Evolutionary conservation across 2,113 vertebrate genomes (phyloP).

Genomic region (Triplophysa tibetana): DNA sequence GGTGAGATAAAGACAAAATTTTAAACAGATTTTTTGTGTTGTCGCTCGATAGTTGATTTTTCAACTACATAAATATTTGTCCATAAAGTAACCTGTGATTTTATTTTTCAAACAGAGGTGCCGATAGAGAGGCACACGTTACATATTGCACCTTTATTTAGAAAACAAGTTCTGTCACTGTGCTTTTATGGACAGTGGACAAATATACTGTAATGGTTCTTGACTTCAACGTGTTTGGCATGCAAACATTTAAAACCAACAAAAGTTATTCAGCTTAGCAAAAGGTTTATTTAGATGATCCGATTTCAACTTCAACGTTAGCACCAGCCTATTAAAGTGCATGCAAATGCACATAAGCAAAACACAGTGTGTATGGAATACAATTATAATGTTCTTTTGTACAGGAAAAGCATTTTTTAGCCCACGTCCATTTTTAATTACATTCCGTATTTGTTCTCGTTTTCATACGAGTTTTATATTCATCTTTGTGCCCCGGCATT

Average conservation of each 20-base stretch:
- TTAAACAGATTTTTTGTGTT: too few relatives aligned
- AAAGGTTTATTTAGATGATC: background rate
- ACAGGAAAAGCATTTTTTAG: too few relatives aligned
- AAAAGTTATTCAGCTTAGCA: background rate
- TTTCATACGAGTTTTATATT: background rate
- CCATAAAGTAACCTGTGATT: too few relatives aligned
- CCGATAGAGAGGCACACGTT: too few relatives aligned
- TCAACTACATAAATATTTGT: too few relatives aligned
- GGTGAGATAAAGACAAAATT: too few relatives aligned
- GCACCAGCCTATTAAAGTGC: background rate
- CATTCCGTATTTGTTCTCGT: background rate
- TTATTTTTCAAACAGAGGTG: too few relatives aligned
- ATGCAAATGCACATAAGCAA: background rate
- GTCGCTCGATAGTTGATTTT: too few relatives aligned
- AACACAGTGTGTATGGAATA: too few relatives aligned
- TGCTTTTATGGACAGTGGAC: background rate
- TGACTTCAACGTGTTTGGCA: background rate
- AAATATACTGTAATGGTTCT: background rate
- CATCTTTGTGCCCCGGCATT: background rate
- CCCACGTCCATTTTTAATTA: background rate
- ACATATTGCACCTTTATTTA: background rate
- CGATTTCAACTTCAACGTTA: too few relatives aligned
- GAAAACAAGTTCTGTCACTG: background rate
- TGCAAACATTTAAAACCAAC: background rate
- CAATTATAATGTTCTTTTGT: too few relatives aligned